phyloP scores from a whole-genome alignment of 2,113 vertebrate genomes.

The Poeciliopsis turrubarensis region DNA sequence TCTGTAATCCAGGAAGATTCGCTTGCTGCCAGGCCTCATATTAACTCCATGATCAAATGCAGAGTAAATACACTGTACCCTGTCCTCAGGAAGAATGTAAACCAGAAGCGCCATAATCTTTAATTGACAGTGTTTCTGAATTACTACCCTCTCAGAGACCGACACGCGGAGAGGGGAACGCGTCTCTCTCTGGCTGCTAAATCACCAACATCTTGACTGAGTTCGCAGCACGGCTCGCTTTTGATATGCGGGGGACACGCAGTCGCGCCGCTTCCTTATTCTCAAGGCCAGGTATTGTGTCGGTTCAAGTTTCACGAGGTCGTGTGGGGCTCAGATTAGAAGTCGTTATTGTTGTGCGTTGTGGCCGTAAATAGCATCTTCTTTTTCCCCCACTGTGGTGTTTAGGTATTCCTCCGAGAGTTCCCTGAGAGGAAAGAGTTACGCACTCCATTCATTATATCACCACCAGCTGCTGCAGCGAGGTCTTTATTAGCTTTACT shows the following conservation, averaged over 20 bases:
- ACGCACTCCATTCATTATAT: conserved; percentile 6
- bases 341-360: conserved; percentile 44
- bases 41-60: conserved; percentile 70
- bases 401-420: conserved; percentile 9
- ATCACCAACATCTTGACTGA: conserved; percentile 40
- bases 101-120: conserved; percentile 57
- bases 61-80: conserved; percentile 57
- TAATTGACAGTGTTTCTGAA: conserved; percentile 68
- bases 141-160: conserved; percentile 57
- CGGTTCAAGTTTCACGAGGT: conserved; percentile 19
- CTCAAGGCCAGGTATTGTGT: conserved; percentile 49
- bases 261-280: conserved; percentile 10
- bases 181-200: conserved; percentile 44
- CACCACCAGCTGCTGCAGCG: conserved; percentile 26
- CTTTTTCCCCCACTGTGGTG: conserved; percentile 30
- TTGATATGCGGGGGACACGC: conserved; percentile 30
- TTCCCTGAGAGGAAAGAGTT: conserved; percentile 8
- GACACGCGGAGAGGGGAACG: conserved; percentile 31
- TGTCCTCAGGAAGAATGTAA: conserved; percentile 64
- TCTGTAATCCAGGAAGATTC: conserved; percentile 73
- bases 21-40: conserved; percentile 57
- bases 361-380: neutral
- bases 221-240: conserved; percentile 26
- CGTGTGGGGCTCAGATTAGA: conserved; percentile 43
- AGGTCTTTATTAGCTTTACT: conserved; percentile 35